Conservation (phyloP, 2,797 vertebrate species). For the Sebastes taczanowskii region DNA sequence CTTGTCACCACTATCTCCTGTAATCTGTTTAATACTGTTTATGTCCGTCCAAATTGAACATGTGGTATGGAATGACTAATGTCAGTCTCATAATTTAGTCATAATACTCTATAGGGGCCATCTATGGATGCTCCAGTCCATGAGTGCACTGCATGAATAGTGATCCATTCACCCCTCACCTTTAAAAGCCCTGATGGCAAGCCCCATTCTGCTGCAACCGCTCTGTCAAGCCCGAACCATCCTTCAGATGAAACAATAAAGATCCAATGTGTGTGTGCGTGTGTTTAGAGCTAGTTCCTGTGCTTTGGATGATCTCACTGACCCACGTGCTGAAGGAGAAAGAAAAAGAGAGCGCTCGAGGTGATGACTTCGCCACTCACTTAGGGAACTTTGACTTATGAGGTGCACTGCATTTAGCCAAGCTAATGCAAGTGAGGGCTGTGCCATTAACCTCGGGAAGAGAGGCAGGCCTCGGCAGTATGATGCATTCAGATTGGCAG, state of each 20-base stretch:
- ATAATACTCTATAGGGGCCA: slow-evolving; percentile 56
- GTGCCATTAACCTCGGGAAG: slow-evolving; percentile 91
- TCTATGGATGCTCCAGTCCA: slow-evolving; percentile 51
- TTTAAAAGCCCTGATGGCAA: slow-evolving; percentile 68
- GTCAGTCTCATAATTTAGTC: slow-evolving; percentile 75
- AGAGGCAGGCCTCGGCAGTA: slow-evolving; percentile 81
- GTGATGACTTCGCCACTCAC: slow-evolving; percentile 77
- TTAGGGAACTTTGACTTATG: slow-evolving; percentile 83
- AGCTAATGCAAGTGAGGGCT: slow-evolving; percentile 86
- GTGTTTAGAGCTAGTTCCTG: slow-evolving; percentile 16
- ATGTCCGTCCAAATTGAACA: slow-evolving; percentile 72
- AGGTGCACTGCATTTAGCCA: slow-evolving; percentile 81
- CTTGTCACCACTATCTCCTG: slow-evolving; percentile 69
- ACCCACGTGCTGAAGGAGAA: slow-evolving; percentile 54
- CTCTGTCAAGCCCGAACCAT: slow-evolving; percentile 55
- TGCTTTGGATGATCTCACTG: slow-evolving; percentile 69
- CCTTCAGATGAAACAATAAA: slow-evolving; percentile 71
- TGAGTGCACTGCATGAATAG: slow-evolving; percentile 64
- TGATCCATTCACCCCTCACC: slow-evolving; percentile 71
- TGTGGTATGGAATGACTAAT: slow-evolving; percentile 73
- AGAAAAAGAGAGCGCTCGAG: slow-evolving; percentile 62
- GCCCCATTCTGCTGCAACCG: slow-evolving; percentile 39
- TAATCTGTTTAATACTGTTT: slow-evolving; percentile 81
- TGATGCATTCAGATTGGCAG: slow-evolving; percentile 88
- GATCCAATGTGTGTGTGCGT: slow-evolving; percentile 11